Evolutionary conservation across 2,888 invertebrate species (phyloP), one percentile per base, ranked within the genome.

Genomic region (Drosophila suboccidentalis): DNA sequence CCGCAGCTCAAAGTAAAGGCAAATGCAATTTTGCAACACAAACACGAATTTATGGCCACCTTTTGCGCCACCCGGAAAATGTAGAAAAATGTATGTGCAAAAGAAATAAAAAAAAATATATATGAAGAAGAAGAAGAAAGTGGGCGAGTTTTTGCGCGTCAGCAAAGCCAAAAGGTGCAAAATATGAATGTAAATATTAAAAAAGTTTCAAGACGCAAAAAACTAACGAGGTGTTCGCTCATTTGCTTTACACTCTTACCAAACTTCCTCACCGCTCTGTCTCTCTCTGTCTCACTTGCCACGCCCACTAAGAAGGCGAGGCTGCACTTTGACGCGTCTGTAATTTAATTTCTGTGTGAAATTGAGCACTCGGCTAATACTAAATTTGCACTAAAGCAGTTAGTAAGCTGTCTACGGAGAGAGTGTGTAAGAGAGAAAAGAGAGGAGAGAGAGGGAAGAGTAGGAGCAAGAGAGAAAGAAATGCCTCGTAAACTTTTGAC

Each of bases 141-240:
- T 19, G 32, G 38, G 43, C 8, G 65, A 62, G 64, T 41, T 68
- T 68, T 17, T 51, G 26, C 69, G 67, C 64, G 70, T 66, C 39
- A 50, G 65, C 26, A 46, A 46, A 51, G 44, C 44, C 74, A 64
- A 89, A 89, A 89, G 87, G 89, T 84, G 87, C 80, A 87, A 89
- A 87, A 84, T 84, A 87, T 88, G 88, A 86, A 89, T 86, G 90
- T 84, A 90, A 89, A 89, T 89, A 90, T 90, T 89, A 86, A 90
- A 89, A 89, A 89, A 89, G 88, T 89, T 89, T 87, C 82, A 72
- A 82, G 82, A 89, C 74, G 76, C 82, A 75, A 63, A 78, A 82
- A 82, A 76, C 90, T 79, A 90, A 88, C 90, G 89, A 88, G 90
- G 72, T 89, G 90, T 78, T 68, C 88, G 75, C 88, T 87, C 84